phyloP scores from a whole-genome alignment of 2,797 vertebrate genomes.

The Passerculus sandwichensis region DNA sequence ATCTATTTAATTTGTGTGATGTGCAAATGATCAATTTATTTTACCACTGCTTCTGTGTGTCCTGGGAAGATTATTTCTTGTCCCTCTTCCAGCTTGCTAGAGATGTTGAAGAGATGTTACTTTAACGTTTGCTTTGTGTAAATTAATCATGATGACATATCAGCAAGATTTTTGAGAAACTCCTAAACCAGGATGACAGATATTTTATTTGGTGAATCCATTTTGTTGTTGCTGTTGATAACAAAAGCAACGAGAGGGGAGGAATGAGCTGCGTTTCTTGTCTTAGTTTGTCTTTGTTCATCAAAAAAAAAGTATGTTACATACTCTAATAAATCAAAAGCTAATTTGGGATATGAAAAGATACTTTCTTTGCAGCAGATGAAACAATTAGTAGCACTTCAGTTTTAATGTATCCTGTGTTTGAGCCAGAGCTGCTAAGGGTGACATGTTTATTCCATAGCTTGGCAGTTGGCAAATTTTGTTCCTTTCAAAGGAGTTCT shows the following conservation, averaged over 20 bases:
- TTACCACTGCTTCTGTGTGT: not conserved
- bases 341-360: constrained; percentile 17
- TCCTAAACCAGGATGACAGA: not conserved
- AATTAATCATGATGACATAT: not conserved
- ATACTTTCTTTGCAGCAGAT: constrained; percentile 9
- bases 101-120: not conserved
- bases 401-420: constrained; percentile 7
- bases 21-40: not conserved
- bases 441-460: not conserved
- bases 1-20: not conserved
- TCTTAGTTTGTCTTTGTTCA: not conserved
- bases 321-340: not conserved
- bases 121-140: not conserved
- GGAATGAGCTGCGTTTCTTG: not conserved
- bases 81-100: not conserved
- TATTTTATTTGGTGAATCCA: not conserved
- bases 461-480: not conserved
- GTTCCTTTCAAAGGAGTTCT: not conserved
- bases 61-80: not conserved
- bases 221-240: constrained; percentile 1
- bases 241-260: not conserved
- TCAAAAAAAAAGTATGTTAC: not conserved
- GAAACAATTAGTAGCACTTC: constrained; percentile 29
- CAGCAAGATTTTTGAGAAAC: not conserved
- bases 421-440: not conserved